A percentile compares a stretch with the other conserved stretches of the same genome.
Evolutionary conservation across 2,888 invertebrate species (phyloP).

Genomic region (Celastrina argiolus): DNA sequence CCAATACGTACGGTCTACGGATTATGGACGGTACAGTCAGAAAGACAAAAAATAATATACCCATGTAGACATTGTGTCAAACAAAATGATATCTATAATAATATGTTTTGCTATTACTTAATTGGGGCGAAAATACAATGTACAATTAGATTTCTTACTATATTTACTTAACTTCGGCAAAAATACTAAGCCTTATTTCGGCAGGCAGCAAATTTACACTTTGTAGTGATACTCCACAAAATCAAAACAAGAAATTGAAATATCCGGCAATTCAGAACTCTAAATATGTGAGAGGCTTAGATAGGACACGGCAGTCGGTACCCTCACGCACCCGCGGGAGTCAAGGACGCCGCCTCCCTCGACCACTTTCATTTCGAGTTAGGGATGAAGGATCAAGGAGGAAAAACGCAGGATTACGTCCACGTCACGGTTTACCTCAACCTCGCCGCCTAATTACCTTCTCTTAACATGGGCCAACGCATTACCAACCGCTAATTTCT

Average conservation of each 20-base stretch:
- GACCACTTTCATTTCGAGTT: not conserved
- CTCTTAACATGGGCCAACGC: not conserved
- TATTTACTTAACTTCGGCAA: no score
- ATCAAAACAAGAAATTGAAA: not conserved
- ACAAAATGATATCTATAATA: no score
- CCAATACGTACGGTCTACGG: no score
- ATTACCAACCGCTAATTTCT: no score
- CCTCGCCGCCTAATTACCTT: not conserved
- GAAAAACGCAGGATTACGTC: not conserved
- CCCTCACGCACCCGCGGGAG: not conserved
- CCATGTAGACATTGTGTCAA: no score
- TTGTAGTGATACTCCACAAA: not conserved
- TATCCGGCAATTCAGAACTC: not conserved
- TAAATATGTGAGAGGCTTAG: not conserved
- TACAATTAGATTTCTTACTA: no score
- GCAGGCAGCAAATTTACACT: no score
- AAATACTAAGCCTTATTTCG: no score
- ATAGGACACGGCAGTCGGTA: not conserved
- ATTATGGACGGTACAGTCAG: no score
- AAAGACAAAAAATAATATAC: no score
- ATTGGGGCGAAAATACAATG: no score
- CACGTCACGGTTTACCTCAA: not conserved
- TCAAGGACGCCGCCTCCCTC: conserved; percentile 4
- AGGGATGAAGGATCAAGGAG: conserved; percentile 4
- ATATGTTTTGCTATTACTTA: no score